Base-by-base conservation (phyloP, 2,888 invertebrate species). In the Drosophila neoperkinsi region DNA sequence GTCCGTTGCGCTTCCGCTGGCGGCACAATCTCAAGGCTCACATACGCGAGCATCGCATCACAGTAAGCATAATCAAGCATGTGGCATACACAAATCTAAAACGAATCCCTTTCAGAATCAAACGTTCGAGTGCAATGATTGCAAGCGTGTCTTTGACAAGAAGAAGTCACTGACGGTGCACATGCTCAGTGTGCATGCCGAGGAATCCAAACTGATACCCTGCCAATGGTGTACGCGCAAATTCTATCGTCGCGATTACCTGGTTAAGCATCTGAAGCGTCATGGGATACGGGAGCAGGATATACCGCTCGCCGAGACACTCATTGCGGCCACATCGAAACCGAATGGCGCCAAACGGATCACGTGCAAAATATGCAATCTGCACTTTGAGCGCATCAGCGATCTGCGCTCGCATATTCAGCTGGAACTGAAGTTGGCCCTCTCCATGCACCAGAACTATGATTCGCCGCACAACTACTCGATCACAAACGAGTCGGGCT, bases 1-100 rank as follows among this genome's bases (percentile, higher is more conserved):
- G 93, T 67, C 91, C 92, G 0, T 65, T 91, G 31, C 90, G 91
- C 38, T 93, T 93, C 50, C 91, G 91, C 52, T 93, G 93, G 93
- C 90, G 91, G 38, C 88, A 91, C 30, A 93, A 93, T 76, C 77
- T 92, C 0, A 91, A 91, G 50, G 68, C 80, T 7, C 93, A 93
- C 69, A 85, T 84, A 59, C 75, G 76, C 3, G 82, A 84, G 25
- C 89, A 87, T 21, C 74, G 78, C 18, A 78, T 64, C 6, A 62
- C 68, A 0, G 78, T 78, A 68, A 71, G 75, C 41, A n/a, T 3
- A 9, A 4, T 1, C 4, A 13, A 6, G 2, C 7, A 18, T 51
- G 0, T 36, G 2, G 21, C 13, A 25, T 9, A 9, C 16, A 33
- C 0, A 3, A 0, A 6, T 46, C 9, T 51, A 9, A 28, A 10